Percentiles rank a stretch among this genome's conserved stretches.
These are phyloP conservation scores for Drosophila anceps DNA, from an alignment of 2,888 invertebrate genomes.

Conservation along the genomic window DNA sequence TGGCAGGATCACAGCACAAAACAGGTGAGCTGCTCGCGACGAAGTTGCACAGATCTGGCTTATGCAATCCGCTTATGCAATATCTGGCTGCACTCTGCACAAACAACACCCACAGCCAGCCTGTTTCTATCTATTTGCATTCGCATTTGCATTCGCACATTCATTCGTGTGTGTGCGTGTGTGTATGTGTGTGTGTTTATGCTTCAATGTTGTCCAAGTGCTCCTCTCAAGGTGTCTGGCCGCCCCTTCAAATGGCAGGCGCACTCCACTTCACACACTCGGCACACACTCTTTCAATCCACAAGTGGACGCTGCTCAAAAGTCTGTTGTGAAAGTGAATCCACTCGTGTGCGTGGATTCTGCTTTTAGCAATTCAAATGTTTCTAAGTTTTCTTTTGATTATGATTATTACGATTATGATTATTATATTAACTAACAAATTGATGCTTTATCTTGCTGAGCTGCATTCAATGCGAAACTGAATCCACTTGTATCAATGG, in stretches of 20 bases:
- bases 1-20: conserved; percentile 65
- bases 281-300: conserved; percentile 1
- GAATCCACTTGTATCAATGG: background rate
- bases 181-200: background rate
- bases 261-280: conserved; percentile 13
- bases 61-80: conserved; percentile 18
- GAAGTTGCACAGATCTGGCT: conserved; percentile 5
- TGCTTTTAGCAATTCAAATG: background rate
- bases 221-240: conserved; percentile 47
- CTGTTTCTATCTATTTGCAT: background rate
- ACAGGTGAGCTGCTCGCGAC: conserved; percentile 62
- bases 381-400: background rate
- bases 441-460: no score
- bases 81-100: conserved; percentile 6
- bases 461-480: no score
- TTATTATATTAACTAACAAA: background rate
- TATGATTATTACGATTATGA: no score
- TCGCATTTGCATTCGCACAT: background rate
- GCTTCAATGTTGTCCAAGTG: conserved; percentile 30
- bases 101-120: conserved; percentile 8
- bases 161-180: background rate
- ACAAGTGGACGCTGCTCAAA: conserved; percentile 7
- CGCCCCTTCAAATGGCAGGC: conserved; percentile 35
- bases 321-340: conserved; percentile 9
- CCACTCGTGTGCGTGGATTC: background rate